Base-by-base conservation (phyloP, 2,797 vertebrate genomes). In the Phrynocephalus guinanensis region DNA sequence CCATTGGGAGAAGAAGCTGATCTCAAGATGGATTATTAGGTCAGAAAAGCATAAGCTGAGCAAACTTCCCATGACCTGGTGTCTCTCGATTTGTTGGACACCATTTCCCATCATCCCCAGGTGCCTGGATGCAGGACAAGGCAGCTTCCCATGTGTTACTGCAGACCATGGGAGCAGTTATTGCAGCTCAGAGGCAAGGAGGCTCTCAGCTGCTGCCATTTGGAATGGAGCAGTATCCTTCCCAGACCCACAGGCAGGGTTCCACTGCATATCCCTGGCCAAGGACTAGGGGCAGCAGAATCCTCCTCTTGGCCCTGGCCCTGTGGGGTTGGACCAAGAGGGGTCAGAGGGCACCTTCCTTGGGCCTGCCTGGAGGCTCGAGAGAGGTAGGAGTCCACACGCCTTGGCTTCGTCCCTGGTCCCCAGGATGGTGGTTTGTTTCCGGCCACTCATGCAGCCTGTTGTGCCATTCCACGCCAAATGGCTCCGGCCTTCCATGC, bases 401-500 rank as follows among this genome's bases (percentile, higher is more conserved):
- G 33, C 28, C 72, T 81, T 81, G 48, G 30, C 3, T 1, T 50
- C 50, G 38, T n/a, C 48, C 30, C 9, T 63, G 28, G 7, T 6
- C 3, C 11, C 20, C 20, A 6, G 20, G 1, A 10, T 5, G 22
- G 1, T 15, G 68, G 5, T 28, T 1, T 9, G 2, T 13, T 52
- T 44, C 1, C 16, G 22, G 18, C 68, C 10, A 30, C 30, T 38
- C 8, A 72, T 5, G n/a, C 4, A 5, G 26, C 20, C 60, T 7
- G 10, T 79, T 63, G 18, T 83, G 48, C 20, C 60, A 26, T 26
- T 6, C 16, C 26, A 66, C 13, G 18, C 52, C 5, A 50, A 67
- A 67, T 11, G 11, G 33, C 38, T 78, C 50, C 22, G 20, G 24
- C 26, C 22, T 38, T 33, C 10, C 5, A 26, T n/a, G 10, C 28